Evolutionary conservation across 2,797 vertebrate species (phyloP).

Genomic region (Danio jaintianensis): DNA sequence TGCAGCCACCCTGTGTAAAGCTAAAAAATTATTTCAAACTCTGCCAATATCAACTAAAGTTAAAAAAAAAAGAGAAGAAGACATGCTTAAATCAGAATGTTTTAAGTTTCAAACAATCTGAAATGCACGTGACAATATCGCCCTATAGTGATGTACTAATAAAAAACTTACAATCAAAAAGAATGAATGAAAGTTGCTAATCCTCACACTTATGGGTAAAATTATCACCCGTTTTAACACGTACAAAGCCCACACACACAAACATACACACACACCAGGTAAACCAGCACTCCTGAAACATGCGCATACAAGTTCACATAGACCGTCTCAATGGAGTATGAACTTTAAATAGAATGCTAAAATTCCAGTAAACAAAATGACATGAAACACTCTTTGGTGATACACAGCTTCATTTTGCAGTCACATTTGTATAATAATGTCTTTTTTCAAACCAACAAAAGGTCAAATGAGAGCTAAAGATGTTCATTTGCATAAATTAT

Average conservation of each 20-base stretch:
- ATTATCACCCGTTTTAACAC: constrained; percentile 29
- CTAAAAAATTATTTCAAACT: neutral
- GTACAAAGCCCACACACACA: constrained; percentile 30
- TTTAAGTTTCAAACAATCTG: neutral
- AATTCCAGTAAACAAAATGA: neutral
- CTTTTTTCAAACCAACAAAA: neutral
- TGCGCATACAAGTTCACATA: constrained; percentile 37
- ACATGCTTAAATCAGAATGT: neutral
- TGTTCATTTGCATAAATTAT: neutral
- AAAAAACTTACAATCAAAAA: neutral
- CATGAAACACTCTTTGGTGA: neutral
- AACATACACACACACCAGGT: neutral
- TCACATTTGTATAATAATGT: neutral
- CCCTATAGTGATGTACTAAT: neutral
- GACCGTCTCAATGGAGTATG: neutral
- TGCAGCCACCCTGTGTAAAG: too few relatives aligned
- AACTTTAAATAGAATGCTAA: neutral
- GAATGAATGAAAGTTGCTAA: constrained; percentile 11
- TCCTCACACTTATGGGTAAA: constrained; percentile 6
- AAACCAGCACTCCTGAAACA: constrained; percentile 23
- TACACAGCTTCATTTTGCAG: neutral
- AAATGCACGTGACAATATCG: neutral
- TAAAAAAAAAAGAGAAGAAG: too few relatives aligned
- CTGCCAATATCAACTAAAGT: neutral
- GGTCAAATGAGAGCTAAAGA: neutral